phyloP scores from a whole-genome alignment of 2,888 invertebrate species.

The Microplitis deprimator region DNA sequence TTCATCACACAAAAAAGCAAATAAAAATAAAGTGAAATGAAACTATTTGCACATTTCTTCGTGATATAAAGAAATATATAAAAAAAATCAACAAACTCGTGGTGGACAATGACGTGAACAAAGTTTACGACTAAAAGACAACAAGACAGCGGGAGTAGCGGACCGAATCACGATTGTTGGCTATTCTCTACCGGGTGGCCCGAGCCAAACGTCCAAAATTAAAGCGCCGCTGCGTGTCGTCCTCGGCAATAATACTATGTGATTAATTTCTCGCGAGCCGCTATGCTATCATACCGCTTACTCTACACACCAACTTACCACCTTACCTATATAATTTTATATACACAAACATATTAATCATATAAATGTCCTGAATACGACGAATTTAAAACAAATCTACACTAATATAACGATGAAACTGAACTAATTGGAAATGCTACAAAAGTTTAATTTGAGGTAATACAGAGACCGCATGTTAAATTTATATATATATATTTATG shows the following conservation, averaged over 20 bases:
- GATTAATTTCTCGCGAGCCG: conserved; percentile 59
- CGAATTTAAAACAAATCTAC: background rate
- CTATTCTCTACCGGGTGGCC: conserved; percentile 54
- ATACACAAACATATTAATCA: background rate
- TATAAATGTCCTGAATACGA: background rate
- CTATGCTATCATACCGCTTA: conserved; percentile 34
- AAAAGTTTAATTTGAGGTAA: background rate
- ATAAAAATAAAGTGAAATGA: background rate
- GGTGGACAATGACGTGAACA: conserved; percentile 44
- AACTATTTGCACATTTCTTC: no score
- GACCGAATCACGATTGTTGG: conserved; percentile 55
- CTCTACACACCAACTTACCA: background rate
- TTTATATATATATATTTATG: background rate
- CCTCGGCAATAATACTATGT: conserved; percentile 57
- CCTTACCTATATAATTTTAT: conserved; percentile 16
- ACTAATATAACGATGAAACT: background rate
- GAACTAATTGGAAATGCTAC: background rate
- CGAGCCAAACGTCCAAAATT: conserved; percentile 54
- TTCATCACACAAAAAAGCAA: background rate
- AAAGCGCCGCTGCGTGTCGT: conserved; percentile 49
- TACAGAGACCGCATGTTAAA: background rate
- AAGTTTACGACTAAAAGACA: conserved; percentile 46
- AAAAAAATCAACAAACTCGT: conserved; percentile 27
- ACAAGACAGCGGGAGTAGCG: conserved; percentile 49
- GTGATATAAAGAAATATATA: background rate